Conservation (phyloP, 2,113 vertebrate genomes). For the Theristicus caerulescens region DNA sequence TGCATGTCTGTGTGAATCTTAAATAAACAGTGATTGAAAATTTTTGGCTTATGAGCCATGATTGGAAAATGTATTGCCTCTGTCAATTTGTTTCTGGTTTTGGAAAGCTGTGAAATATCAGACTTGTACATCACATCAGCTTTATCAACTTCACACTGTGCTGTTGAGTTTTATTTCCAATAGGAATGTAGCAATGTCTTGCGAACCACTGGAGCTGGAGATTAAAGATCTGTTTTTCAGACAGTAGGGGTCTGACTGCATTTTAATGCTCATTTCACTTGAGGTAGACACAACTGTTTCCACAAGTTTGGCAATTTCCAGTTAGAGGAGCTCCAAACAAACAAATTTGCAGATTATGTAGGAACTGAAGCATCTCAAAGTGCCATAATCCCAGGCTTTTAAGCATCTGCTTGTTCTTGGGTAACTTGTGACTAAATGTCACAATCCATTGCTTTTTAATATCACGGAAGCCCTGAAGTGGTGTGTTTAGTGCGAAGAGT, state of each 20-base stretch:
- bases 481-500: background rate
- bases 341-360: background rate
- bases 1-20: background rate
- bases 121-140: background rate
- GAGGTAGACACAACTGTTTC: background rate
- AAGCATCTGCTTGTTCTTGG: background rate
- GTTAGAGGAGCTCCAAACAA: background rate
- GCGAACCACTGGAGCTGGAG: background rate
- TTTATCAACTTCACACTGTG: background rate
- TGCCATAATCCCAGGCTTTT: background rate
- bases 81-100: conserved; percentile 11
- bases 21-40: background rate
- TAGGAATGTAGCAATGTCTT: background rate
- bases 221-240: background rate
- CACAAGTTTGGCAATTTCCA: background rate
- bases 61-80: background rate
- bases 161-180: background rate
- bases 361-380: background rate
- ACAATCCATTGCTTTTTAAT: background rate
- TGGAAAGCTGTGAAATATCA: background rate
- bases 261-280: background rate
- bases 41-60: background rate
- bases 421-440: background rate
- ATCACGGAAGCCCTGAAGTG: background rate
- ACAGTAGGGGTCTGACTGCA: background rate